A percentile compares a stretch with the other conserved stretches of the same genome.
These are phyloP conservation scores for Apis mellifera DNA, from an alignment of 1,140 invertebrate species.

Conservation along the genomic window Amel_HAv3.1 CM009931.2:23167001-23167500, in stretches of 20 bases:
- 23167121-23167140: no score
- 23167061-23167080: neutral
- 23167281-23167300: neutral
- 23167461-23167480: no score
- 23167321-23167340: neutral
- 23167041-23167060: constrained; percentile 67
- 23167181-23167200: neutral
- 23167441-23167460: neutral
- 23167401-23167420: neutral
- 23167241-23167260: neutral
- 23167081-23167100: neutral
- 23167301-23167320: neutral
- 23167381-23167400: neutral
- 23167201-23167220: neutral
- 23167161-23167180: no score
- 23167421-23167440: neutral
- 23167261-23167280: neutral
- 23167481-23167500: no score
- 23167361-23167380: neutral
- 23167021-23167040: constrained; percentile 72
- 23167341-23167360: neutral
- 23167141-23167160: no score
- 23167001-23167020: constrained; percentile 74
- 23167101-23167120: neutral
- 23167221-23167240: neutral